A percentile compares a stretch with the other conserved stretches of the same genome.
These are phyloP conservation scores for Champsocephalus gunnari DNA, from an alignment of 2,797 vertebrate genomes.

Conservation along the genomic window DNA sequence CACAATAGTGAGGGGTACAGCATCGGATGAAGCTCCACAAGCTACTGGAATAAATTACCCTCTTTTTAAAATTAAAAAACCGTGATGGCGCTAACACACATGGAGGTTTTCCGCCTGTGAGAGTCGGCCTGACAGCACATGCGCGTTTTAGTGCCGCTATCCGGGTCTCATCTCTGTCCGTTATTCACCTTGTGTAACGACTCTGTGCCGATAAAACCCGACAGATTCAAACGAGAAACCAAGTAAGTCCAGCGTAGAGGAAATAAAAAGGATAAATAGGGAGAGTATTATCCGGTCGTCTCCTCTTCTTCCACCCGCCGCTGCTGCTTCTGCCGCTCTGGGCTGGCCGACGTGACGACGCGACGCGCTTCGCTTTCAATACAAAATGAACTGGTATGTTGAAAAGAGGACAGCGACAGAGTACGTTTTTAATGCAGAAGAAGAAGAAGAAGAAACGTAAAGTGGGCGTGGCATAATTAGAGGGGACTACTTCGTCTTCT, in stretches of 20 bases:
- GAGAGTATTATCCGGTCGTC: slow-evolving; percentile 18
- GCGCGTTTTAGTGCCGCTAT: slow-evolving; percentile 49
- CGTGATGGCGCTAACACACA: slow-evolving; percentile 10
- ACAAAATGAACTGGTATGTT: slow-evolving; percentile 42
- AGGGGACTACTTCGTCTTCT: slow-evolving; percentile 36
- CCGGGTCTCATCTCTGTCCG: slow-evolving; percentile 59
- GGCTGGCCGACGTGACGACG: slow-evolving; percentile 56
- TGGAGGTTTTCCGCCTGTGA: not conserved
- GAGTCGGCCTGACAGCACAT: slow-evolving; percentile 47
- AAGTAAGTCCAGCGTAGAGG: slow-evolving; percentile 29
- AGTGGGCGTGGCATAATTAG: slow-evolving; percentile 70
- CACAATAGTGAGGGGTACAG: slow-evolving; percentile 40
- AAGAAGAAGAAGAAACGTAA: slow-evolving; percentile 3
- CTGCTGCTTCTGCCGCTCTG: slow-evolving; percentile 17
- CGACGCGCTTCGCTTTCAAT: slow-evolving; percentile 39
- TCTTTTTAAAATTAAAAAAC: not conserved
- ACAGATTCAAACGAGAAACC: not conserved
- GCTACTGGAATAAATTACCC: slow-evolving; percentile 22
- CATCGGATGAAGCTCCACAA: slow-evolving; percentile 30
- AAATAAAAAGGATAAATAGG: not conserved
- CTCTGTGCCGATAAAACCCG: slow-evolving; percentile 1
- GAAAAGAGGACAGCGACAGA: slow-evolving; percentile 26
- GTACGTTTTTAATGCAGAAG: slow-evolving; percentile 54
- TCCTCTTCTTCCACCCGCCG: not conserved
- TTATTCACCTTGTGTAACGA: slow-evolving; percentile 71